Evolutionary conservation across 2,888 invertebrate species (phyloP).

Genomic region (Gastrophysa polygoni): DNA sequence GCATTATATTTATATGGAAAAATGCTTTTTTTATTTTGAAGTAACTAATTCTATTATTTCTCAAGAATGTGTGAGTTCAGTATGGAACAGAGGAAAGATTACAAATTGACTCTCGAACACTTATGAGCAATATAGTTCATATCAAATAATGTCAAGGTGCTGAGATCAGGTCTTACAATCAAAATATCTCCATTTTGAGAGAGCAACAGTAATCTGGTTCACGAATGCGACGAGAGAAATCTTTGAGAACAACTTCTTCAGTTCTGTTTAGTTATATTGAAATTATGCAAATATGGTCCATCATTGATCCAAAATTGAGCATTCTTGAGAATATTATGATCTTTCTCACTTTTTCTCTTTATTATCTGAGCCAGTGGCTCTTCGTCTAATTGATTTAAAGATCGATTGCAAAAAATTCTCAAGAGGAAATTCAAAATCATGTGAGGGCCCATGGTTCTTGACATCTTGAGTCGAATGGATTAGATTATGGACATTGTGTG

Average conservation of each 20-base stretch:
- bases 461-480: slow-evolving; percentile 12
- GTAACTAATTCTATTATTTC: not conserved
- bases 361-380: slow-evolving; percentile 21
- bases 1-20: not conserved
- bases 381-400: slow-evolving; percentile 15
- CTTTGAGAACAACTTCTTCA: slow-evolving; percentile 3
- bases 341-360: slow-evolving; percentile 15
- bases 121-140: not conserved
- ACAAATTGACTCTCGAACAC: slow-evolving; percentile 3
- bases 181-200: slow-evolving; percentile 4
- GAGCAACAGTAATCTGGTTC: slow-evolving; percentile 12
- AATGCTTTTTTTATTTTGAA: not conserved
- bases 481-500: slow-evolving; percentile 22
- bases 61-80: not conserved
- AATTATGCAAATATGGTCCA: too few relatives aligned
- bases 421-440: slow-evolving; percentile 17
- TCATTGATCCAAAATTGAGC: too few relatives aligned
- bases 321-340: too few relatives aligned
- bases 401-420: slow-evolving; percentile 20
- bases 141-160: too few relatives aligned
- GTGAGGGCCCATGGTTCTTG: slow-evolving; percentile 4
- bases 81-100: slow-evolving; percentile 2
- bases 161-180: too few relatives aligned
- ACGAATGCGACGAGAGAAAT: not conserved
- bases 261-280: not conserved